A percentile compares a stretch with the other conserved stretches of the same genome.
Evolutionary conservation across 2,113 vertebrate species (phyloP).

Genomic region (Willisornis vidua): DNA sequence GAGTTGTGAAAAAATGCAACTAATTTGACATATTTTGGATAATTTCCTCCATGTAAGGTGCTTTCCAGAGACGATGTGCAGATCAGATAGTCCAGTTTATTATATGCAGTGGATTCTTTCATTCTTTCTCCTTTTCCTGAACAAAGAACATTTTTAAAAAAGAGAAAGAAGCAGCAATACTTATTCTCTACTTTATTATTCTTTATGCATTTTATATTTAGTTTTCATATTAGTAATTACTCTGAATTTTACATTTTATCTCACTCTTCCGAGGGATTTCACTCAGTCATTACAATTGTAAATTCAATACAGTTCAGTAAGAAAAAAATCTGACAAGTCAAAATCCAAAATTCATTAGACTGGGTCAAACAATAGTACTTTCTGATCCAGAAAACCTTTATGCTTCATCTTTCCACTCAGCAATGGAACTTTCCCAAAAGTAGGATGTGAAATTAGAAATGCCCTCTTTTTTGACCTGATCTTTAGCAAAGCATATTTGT

Average conservation of each 20-base stretch:
- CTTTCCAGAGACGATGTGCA: neutral
- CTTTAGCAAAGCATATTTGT: neutral
- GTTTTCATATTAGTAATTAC: neutral
- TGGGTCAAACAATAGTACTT: neutral
- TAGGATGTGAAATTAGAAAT: neutral
- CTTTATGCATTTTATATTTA: neutral
- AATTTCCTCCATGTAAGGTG: neutral
- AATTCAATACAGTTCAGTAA: neutral
- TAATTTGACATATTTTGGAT: neutral
- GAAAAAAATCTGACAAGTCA: neutral
- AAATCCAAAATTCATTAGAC: neutral
- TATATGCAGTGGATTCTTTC: neutral
- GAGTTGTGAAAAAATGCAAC: neutral
- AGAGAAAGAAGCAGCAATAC: neutral
- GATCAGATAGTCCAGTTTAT: neutral
- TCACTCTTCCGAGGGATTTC: neutral
- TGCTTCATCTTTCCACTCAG: neutral
- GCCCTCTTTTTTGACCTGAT: neutral
- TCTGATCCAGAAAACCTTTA: neutral
- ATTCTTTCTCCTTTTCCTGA: neutral
- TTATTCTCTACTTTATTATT: neutral
- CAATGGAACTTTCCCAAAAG: neutral
- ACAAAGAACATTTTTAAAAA: neutral
- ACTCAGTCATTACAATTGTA: neutral
- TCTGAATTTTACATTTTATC: neutral